A percentile compares a stretch with the other conserved stretches of the same genome.
Conservation (phyloP, 2,888 invertebrate genomes). For the Agrotis exclamationis region DNA sequence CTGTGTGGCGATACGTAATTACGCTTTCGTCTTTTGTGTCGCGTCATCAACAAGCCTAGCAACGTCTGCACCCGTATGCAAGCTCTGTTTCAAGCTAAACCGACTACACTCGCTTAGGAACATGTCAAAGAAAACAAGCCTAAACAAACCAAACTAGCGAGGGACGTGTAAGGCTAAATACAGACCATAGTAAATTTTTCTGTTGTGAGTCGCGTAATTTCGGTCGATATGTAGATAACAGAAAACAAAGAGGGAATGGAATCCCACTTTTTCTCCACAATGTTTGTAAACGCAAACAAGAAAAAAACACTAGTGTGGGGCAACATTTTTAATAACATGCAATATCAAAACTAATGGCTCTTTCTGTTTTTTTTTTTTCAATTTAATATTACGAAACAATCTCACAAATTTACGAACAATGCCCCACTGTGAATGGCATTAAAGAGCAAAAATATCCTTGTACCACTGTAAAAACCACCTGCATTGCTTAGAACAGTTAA, state of each 20-base stretch:
- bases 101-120: background rate
- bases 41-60: constrained; percentile 9
- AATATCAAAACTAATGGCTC: too few species aligned
- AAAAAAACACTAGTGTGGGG: too few species aligned
- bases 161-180: too few species aligned
- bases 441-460: background rate
- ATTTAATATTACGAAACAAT: background rate
- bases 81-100: constrained; percentile 1
- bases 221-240: too few species aligned
- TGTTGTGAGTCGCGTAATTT: too few species aligned
- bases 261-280: too few species aligned
- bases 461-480: background rate
- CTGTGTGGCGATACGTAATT: constrained; percentile 10
- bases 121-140: constrained; percentile 24
- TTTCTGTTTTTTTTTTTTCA: too few species aligned
- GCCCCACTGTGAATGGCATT: background rate
- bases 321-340: too few species aligned
- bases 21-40: constrained; percentile 25
- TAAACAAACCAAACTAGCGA: background rate
- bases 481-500: constrained; percentile 32
- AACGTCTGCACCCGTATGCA: background rate
- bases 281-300: too few species aligned
- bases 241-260: too few species aligned
- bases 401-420: background rate
- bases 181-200: too few species aligned